Percentiles rank a stretch among this genome's conserved stretches.
Conservation (phyloP, 2,113 vertebrate species). For the Taurulus bubalis region DNA sequence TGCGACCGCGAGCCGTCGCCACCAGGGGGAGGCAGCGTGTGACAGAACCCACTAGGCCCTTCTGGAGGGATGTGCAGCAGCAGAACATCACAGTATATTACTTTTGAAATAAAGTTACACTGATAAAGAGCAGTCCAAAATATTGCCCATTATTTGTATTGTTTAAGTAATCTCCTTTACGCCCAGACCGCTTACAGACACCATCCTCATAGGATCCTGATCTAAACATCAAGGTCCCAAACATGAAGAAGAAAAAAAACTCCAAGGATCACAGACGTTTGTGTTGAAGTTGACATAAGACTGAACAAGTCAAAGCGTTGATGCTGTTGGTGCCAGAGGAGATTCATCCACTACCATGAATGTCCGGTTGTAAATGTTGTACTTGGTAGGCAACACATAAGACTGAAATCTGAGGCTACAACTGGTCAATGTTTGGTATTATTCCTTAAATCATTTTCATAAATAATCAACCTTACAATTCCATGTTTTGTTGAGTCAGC, state of each 20-base stretch:
- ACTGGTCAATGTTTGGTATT: background rate
- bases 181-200: background rate
- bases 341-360: too few species aligned
- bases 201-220: background rate
- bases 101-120: background rate
- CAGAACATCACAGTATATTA: too few species aligned
- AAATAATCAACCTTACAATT: background rate
- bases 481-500: background rate
- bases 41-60: background rate
- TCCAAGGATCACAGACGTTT: too few species aligned
- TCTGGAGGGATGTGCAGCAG: background rate
- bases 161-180: background rate
- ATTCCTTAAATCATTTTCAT: background rate
- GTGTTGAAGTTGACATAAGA: too few species aligned
- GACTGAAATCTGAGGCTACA: background rate
- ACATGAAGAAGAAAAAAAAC: background rate
- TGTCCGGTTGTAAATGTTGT: background rate
- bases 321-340: too few species aligned
- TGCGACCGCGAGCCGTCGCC: slow-evolving; percentile 27
- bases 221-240: background rate
- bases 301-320: too few species aligned
- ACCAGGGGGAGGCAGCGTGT: slow-evolving; percentile 72
- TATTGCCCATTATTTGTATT: background rate
- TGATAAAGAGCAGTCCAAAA: background rate
- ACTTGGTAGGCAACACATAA: background rate